These are phyloP conservation scores for Amblyopsis rosae DNA, from an alignment of 2,113 vertebrate species.

Conservation along the genomic window DNA sequence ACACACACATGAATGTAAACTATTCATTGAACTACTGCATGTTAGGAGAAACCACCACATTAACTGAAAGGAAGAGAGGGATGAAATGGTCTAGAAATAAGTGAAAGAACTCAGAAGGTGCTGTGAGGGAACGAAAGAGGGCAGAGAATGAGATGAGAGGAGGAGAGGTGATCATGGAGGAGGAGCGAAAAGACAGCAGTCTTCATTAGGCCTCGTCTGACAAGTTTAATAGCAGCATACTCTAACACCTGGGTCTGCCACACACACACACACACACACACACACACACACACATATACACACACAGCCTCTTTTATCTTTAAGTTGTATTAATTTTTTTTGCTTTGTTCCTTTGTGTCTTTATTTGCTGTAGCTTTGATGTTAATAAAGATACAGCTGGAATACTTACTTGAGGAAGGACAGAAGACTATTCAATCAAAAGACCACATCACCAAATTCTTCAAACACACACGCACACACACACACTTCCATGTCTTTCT, in stretches of 20 bases:
- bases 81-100: neutral
- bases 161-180: conserved; percentile 10
- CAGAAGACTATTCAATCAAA: conserved; percentile 25
- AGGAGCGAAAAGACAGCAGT: neutral
- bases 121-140: neutral
- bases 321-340: conserved; percentile 54
- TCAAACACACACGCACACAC: neutral
- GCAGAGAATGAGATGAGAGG: conserved; percentile 24
- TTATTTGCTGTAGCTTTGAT: conserved; percentile 34
- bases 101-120: neutral
- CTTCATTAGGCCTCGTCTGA: conserved; percentile 58
- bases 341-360: conserved; percentile 55
- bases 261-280: conserved; percentile 24
- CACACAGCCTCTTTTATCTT: conserved; percentile 72
- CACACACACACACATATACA: conserved; percentile 28
- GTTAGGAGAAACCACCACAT: no score
- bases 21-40: no score
- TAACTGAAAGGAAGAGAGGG: no score
- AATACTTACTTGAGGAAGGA: conserved; percentile 35
- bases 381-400: conserved; percentile 59
- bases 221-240: conserved; percentile 80
- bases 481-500: conserved; percentile 20
- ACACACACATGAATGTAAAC: no score
- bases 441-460: conserved; percentile 25
- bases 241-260: conserved; percentile 86